Conservation (phyloP, 2,888 invertebrate species). For the Drosophila meridionalis region DNA sequence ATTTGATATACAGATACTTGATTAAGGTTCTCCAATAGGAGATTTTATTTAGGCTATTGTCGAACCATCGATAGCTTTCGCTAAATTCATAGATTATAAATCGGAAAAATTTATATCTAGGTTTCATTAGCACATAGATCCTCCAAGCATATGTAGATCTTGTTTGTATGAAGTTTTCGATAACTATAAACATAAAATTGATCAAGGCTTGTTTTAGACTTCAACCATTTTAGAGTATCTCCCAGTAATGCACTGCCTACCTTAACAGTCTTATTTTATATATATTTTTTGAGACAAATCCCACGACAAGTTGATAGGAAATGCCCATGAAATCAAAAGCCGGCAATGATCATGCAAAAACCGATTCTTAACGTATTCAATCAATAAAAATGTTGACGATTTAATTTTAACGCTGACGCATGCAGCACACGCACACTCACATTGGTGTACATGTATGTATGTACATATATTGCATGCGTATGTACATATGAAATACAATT, state of each 20-base stretch:
- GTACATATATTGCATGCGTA: constrained; percentile 1
- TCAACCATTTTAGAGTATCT: background rate
- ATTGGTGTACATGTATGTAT: background rate
- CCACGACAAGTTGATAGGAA: constrained; percentile 71
- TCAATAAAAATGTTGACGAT: constrained; percentile 78
- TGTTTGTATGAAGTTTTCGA: too few species aligned
- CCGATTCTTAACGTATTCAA: constrained; percentile 55
- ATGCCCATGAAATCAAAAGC: constrained; percentile 70
- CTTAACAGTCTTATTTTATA: background rate
- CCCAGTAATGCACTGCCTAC: background rate
- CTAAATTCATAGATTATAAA: too few species aligned
- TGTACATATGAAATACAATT: constrained; percentile 29
- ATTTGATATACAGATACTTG: too few species aligned
- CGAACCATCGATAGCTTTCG: too few species aligned
- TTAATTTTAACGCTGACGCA: constrained; percentile 79
- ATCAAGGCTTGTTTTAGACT: too few species aligned
- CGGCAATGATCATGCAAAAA: constrained; percentile 78
- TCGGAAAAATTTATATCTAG: too few species aligned
- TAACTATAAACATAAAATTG: background rate
- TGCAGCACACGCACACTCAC: constrained; percentile 43
- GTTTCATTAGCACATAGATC: too few species aligned
- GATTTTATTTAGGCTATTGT: background rate
- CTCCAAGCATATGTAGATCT: too few species aligned
- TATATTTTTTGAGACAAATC: constrained; percentile 34
- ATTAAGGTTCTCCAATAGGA: background rate